Percentiles rank a stretch among this genome's conserved stretches.
phyloP scores from a whole-genome alignment of 2,113 vertebrate genomes.

The Pandion haliaetus region DNA sequence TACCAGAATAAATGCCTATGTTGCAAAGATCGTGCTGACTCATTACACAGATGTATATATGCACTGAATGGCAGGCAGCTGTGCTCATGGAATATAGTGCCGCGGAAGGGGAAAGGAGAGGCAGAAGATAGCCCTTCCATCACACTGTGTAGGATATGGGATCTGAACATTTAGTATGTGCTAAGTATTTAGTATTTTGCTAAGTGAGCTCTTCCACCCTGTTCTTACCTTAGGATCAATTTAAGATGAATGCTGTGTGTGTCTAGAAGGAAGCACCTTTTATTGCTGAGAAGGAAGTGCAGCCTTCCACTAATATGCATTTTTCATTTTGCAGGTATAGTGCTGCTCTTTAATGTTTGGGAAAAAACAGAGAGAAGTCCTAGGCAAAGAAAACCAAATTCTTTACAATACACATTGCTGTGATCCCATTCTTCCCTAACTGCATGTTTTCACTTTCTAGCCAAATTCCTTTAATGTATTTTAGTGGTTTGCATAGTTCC shows the following conservation, averaged over 20 bases:
- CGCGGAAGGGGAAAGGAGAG: background rate
- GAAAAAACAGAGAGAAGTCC: background rate
- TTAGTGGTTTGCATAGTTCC: background rate
- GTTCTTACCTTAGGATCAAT: background rate
- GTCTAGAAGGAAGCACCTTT: background rate
- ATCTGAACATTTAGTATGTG: no score
- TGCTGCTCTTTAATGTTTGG: background rate
- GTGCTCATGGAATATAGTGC: background rate
- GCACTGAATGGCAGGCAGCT: background rate
- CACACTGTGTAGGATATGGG: fast-evolving
- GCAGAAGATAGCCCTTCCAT: background rate
- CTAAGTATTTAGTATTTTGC: background rate
- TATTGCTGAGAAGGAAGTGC: background rate
- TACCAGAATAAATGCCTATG: background rate
- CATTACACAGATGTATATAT: background rate
- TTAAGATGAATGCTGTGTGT: background rate
- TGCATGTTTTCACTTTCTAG: background rate
- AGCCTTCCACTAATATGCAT: background rate
- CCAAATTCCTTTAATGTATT: background rate
- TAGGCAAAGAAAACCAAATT: background rate
- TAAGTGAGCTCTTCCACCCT: background rate
- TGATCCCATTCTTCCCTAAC: background rate
- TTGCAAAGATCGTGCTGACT: background rate
- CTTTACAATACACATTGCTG: background rate
- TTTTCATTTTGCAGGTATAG: background rate